Evolutionary conservation across 2,113 vertebrate species (phyloP).

Genomic region (Corynorhinus townsendii): DNA sequence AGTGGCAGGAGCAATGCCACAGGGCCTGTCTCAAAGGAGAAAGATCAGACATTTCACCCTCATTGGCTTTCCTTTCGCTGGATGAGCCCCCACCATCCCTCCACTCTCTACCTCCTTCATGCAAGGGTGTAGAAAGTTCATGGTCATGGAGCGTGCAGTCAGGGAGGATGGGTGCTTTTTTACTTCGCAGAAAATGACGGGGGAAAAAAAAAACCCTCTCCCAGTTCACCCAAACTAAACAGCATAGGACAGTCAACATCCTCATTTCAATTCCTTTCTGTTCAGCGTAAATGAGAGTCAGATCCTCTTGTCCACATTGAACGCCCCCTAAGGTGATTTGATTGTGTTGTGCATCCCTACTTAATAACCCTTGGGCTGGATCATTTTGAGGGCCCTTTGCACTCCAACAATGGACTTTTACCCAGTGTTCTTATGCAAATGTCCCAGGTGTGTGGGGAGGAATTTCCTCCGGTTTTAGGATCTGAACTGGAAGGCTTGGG

Average conservation of each 20-base stretch:
- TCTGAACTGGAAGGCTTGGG: constrained; percentile 19
- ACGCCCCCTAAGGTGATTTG: constrained; percentile 50
- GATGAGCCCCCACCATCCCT: neutral
- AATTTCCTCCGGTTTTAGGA: neutral
- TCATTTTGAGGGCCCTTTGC: neutral
- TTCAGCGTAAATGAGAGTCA: neutral
- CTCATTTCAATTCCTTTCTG: neutral
- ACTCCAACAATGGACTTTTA: constrained; percentile 18
- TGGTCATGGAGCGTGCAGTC: neutral
- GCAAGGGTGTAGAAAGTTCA: neutral
- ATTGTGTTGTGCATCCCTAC: constrained; percentile 16
- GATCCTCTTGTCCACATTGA: neutral
- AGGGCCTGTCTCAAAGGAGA: neutral
- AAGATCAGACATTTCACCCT: constrained; percentile 29
- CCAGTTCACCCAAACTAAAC: neutral
- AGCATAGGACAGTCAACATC: neutral
- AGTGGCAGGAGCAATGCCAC: constrained; percentile 31
- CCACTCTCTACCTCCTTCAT: neutral
- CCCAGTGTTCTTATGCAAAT: constrained; percentile 27
- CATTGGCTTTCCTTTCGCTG: neutral
- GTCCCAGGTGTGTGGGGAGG: constrained; percentile 18
- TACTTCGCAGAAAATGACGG: neutral
- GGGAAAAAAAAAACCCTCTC: neutral
- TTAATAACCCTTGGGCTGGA: neutral
- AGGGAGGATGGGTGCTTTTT: neutral